A percentile compares a stretch with the other conserved stretches of the same genome.
phyloP scores from a whole-genome alignment of 2,797 vertebrate genomes.

The Labroides dimidiatus region DNA sequence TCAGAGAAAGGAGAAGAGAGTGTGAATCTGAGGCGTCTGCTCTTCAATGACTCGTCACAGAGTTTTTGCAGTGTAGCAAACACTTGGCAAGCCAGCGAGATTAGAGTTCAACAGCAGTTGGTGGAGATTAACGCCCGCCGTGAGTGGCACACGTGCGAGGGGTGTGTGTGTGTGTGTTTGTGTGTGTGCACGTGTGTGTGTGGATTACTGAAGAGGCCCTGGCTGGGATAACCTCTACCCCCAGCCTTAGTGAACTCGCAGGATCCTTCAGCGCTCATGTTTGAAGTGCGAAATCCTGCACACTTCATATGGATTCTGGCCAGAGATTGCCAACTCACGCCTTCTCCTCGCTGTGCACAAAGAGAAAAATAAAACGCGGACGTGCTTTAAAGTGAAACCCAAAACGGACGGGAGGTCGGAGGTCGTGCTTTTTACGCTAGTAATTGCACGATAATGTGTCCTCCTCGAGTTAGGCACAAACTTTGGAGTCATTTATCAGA shows the following conservation, averaged over 20 bases:
- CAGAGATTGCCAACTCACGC: slow-evolving; percentile 36
- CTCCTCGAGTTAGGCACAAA: slow-evolving; percentile 15
- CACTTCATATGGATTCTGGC: slow-evolving; percentile 45
- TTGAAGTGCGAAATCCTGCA: slow-evolving; percentile 59
- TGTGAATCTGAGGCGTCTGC: neutral
- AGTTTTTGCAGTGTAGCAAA: slow-evolving; percentile 55
- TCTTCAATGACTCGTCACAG: slow-evolving; percentile 16
- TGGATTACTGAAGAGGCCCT: slow-evolving; percentile 68
- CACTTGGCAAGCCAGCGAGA: slow-evolving; percentile 65
- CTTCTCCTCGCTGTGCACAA: slow-evolving; percentile 20
- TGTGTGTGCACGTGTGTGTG: slow-evolving; percentile 41
- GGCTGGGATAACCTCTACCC: slow-evolving; percentile 72
- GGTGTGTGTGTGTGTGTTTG: slow-evolving; percentile 20
- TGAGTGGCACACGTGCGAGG: slow-evolving; percentile 40
- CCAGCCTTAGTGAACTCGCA: slow-evolving; percentile 56
- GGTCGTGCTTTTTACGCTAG: slow-evolving; percentile 2
- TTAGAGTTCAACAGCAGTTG: slow-evolving; percentile 73
- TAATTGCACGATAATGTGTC: neutral
- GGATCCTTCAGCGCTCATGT: slow-evolving; percentile 56
- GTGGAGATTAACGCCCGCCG: slow-evolving; percentile 70
- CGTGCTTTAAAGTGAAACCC: neutral
- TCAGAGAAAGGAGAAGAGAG: no score
- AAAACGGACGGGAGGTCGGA: slow-evolving; percentile 13
- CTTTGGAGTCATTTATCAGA: slow-evolving; percentile 35
- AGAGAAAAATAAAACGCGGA: neutral